Percentiles rank a stretch among this genome's conserved stretches.
These are phyloP conservation scores for Loriculus beryllinus DNA, from an alignment of 2,797 vertebrate species.

Conservation along the genomic window DNA sequence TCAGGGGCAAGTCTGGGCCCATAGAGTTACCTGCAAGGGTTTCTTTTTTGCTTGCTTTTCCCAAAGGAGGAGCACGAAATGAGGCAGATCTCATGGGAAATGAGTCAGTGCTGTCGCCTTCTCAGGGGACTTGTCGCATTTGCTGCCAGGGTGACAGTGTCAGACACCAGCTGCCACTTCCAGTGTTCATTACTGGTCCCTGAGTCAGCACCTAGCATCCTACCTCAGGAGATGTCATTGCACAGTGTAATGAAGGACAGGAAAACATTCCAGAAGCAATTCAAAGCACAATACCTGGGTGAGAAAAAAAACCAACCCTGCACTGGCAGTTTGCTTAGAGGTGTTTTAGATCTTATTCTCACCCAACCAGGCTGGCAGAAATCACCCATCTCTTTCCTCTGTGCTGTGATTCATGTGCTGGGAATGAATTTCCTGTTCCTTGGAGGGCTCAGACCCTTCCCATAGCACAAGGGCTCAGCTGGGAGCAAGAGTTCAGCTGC, in stretches of 20 bases:
- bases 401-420: neutral
- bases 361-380: neutral
- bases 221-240: neutral
- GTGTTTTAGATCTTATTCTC: neutral
- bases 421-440: neutral
- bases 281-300: neutral
- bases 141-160: neutral
- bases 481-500: neutral
- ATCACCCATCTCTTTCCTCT: neutral
- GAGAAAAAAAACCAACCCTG: neutral
- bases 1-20: neutral
- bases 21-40: neutral
- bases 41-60: neutral
- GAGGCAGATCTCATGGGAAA: neutral
- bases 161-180: conserved; percentile 30
- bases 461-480: neutral
- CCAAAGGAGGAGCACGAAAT: neutral
- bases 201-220: neutral
- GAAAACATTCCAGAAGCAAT: neutral
- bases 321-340: neutral
- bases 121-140: neutral
- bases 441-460: neutral
- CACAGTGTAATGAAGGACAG: neutral
- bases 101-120: neutral
- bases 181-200: neutral